Base-by-base conservation (phyloP, 2,888 invertebrate species). In the Tenthredo livida region DNA sequence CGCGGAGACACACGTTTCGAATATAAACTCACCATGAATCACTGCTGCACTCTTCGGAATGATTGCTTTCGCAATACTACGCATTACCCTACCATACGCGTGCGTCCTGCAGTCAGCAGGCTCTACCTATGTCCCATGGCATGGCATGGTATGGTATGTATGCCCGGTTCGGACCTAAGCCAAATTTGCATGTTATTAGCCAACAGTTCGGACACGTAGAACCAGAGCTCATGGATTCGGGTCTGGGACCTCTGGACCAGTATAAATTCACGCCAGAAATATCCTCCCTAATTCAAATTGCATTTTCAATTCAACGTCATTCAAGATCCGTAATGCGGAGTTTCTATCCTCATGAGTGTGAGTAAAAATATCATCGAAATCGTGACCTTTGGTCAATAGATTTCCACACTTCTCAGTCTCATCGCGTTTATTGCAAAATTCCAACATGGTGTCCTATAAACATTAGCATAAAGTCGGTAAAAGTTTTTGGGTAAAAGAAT, bases 131-230 rank as follows among this genome's bases (percentile, higher is more conserved):
- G 29, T 1, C n/a, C n/a, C 2, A 21, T 2, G n/a, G 25, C 12
- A 58, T 9, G 25, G 2, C 10, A n/a, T 29, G 9, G 5, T 33
- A 10, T 10, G 67, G 29, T 33, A 61, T 25, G 61, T 61, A 67
- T 61, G 50, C 10, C 37, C 77, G 12, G 10, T 61, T 80, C 58
- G 29, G 40, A 58, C 21, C 21, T 80, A 12, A 80, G 40, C 61
- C 40, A 21, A 21, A 80, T 80, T 80, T 80, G 33, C 80, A 80
- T 80, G 40, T 80, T 61, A 80, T 80, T 61, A 80, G 80, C 50
- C 40, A 80, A 61, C 12, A 58, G 58, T 12, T 4, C 21, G 10
- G 37, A 40, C 40, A 37, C 33, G 77, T 54, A 73, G 73, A 21
- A n/a, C 10, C 43, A 47, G 12, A 73, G 73, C 43, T 73, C 43